Conservation (phyloP, 2,888 invertebrate species). For the Nemapogon koenigi region DNA sequence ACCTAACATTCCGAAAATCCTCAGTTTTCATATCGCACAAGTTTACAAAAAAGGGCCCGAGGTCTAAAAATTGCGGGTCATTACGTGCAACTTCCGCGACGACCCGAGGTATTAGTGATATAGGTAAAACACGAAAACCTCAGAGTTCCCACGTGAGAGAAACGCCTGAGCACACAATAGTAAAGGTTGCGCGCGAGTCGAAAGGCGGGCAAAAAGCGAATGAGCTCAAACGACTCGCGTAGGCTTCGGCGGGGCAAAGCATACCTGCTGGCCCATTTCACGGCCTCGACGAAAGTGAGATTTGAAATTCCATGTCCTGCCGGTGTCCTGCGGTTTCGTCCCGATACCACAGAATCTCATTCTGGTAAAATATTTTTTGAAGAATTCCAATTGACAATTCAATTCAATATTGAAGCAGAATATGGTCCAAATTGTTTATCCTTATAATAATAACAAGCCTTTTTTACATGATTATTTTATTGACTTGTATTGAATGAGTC, state of each 20-base stretch:
- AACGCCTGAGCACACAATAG: conserved; percentile 43
- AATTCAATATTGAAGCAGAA: no score
- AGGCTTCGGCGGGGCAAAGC: conserved; percentile 16
- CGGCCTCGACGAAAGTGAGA: conserved; percentile 7
- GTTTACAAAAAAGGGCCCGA: background rate
- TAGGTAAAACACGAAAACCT: conserved; percentile 46
- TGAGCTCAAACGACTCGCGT: conserved; percentile 34
- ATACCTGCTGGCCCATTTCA: conserved; percentile 59
- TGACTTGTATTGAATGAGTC: no score
- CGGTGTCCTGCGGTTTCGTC: no score
- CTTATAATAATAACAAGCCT: no score
- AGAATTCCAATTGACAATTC: no score
- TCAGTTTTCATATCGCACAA: conserved; percentile 29
- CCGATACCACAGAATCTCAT: no score
- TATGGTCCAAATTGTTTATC: no score
- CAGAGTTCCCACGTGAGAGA: conserved; percentile 57
- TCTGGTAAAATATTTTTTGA: no score
- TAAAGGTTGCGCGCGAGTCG: conserved; percentile 57
- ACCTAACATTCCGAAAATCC: conserved; percentile 34
- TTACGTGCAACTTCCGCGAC: conserved; percentile 36
- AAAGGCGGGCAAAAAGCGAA: conserved; percentile 64
- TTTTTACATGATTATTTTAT: no score
- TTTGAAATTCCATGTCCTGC: conserved; percentile 1
- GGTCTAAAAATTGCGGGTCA: conserved; percentile 19
- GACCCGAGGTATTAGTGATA: conserved; percentile 32